Percentiles rank a stretch among this genome's conserved stretches.
Evolutionary conservation across 1,140 invertebrate genomes (phyloP).

Genomic region (Ceratitis capitata): DNA sequence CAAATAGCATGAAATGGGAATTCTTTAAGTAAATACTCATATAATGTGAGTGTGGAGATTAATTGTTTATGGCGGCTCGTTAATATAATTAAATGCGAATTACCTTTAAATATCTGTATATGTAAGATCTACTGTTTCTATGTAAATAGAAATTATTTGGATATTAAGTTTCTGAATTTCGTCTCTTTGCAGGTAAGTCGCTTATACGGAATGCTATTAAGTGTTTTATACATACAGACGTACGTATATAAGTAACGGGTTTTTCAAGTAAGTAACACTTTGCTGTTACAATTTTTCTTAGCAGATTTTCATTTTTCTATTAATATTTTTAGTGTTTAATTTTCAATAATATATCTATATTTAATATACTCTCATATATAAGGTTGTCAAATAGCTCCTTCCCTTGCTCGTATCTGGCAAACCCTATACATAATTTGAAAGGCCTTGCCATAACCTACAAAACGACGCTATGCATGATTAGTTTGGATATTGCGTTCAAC

Average conservation of each 20-base stretch:
- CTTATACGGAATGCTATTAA: background rate
- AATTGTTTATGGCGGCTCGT: background rate
- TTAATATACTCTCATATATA: too few species aligned
- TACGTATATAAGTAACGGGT: background rate
- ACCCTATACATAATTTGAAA: too few species aligned
- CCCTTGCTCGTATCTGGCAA: too few species aligned
- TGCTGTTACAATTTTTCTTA: too few species aligned
- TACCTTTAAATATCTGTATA: background rate
- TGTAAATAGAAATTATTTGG: background rate
- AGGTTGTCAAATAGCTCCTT: too few species aligned
- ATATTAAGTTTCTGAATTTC: background rate
- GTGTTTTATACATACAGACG: background rate
- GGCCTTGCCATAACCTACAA: too few species aligned
- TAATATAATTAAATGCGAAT: slow-evolving; percentile 19
- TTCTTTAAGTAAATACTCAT: background rate
- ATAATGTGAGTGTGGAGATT: too few species aligned
- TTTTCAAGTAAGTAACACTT: background rate
- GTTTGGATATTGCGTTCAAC: too few species aligned
- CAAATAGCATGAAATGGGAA: background rate
- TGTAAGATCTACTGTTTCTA: background rate
- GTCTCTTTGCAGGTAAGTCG: slow-evolving; percentile 17
- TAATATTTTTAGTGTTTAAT: too few species aligned
- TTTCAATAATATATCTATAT: too few species aligned
- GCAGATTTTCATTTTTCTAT: too few species aligned
- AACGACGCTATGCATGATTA: too few species aligned